Conservation (phyloP, 1,140 invertebrate species). For the Calephelis virginiensis region DNA sequence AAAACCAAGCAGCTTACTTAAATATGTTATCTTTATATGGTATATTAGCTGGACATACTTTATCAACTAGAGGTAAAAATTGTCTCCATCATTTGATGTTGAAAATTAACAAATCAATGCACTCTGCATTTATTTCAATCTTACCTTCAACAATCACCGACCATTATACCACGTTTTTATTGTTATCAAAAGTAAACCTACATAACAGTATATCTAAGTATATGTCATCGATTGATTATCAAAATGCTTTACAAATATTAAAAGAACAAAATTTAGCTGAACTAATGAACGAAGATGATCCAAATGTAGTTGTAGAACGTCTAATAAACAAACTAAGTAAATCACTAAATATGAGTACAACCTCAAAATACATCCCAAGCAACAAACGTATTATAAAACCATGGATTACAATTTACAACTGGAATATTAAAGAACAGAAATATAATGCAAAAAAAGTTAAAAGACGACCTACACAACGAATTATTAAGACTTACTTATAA, state of each 20-base stretch:
- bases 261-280: background rate
- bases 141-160: conserved; percentile 18
- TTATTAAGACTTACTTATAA: too few relatives aligned
- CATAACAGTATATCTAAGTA: background rate
- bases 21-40: background rate
- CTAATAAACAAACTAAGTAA: too few relatives aligned
- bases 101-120: conserved; percentile 5
- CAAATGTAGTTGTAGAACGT: too few relatives aligned
- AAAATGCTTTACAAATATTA: background rate
- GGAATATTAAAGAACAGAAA: too few relatives aligned
- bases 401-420: too few relatives aligned
- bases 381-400: too few relatives aligned
- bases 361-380: too few relatives aligned
- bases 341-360: too few relatives aligned
- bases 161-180: conserved; percentile 11
- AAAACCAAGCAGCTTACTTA: background rate
- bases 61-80: conserved; percentile 16
- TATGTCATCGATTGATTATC: background rate
- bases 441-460: too few relatives aligned
- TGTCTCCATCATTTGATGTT: conserved; percentile 21
- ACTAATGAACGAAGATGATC: background rate
- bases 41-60: conserved; percentile 14
- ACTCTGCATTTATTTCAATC: background rate
- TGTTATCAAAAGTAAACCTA: background rate
- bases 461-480: too few relatives aligned